These are phyloP conservation scores for Pantherophis vulpinus DNA, from an alignment of 2,797 vertebrate species.

Conservation along the genomic window DNA sequence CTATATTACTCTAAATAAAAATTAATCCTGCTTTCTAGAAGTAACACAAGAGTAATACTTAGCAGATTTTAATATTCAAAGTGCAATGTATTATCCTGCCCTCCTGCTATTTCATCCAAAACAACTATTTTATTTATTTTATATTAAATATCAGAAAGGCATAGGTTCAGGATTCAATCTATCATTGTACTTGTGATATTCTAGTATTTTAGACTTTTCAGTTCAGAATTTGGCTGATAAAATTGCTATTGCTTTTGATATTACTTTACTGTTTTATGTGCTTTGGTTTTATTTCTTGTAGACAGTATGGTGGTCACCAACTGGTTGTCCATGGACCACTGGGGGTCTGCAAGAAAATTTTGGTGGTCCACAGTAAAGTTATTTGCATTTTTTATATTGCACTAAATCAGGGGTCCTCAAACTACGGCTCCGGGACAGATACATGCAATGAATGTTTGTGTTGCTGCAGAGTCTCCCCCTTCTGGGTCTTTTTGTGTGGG, in stretches of 20 bases:
- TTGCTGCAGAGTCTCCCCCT: too few relatives aligned
- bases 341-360: too few relatives aligned
- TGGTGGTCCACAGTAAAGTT: too few relatives aligned
- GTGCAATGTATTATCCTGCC: background rate
- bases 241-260: background rate
- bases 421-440: too few relatives aligned
- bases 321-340: too few relatives aligned
- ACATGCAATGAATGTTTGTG: too few relatives aligned
- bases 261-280: background rate
- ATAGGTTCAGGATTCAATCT: background rate
- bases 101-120: background rate
- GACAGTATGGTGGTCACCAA: background rate
- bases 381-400: too few relatives aligned
- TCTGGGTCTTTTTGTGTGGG: too few relatives aligned
- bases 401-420: too few relatives aligned
- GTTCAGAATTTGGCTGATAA: background rate
- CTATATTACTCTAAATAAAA: background rate
- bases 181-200: background rate
- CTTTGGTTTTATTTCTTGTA: background rate
- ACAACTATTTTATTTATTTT: fast-evolving
- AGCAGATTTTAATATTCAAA: background rate
- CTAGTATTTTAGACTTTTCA: background rate
- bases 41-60: fast-evolving
- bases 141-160: background rate
- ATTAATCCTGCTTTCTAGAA: background rate